phyloP scores from a whole-genome alignment of 2,888 invertebrate species.

The Andrena fulva region DNA sequence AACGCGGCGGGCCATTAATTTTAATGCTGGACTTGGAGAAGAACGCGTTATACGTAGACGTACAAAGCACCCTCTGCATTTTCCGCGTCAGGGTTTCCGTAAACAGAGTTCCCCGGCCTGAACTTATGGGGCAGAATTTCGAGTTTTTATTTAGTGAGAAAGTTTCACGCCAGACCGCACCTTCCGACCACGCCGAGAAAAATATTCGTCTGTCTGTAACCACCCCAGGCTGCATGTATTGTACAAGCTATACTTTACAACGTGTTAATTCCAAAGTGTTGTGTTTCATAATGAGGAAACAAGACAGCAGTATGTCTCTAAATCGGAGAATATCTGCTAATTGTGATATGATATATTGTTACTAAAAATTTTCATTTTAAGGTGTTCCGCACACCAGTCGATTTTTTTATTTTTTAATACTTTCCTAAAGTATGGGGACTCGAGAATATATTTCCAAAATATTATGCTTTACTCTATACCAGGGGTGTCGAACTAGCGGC shows the following conservation, averaged over 20 bases:
- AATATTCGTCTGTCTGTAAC: constrained; percentile 72
- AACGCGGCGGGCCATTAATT: constrained; percentile 75
- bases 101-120: constrained; percentile 73
- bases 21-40: constrained; percentile 73
- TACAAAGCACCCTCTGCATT: constrained; percentile 66
- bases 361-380: no score
- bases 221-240: constrained; percentile 22
- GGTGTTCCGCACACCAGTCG: no score
- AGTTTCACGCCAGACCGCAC: constrained; percentile 75
- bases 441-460: no score
- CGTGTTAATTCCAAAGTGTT: constrained; percentile 47
- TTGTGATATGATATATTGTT: no score
- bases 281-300: constrained; percentile 20
- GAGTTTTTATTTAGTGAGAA: constrained; percentile 82
- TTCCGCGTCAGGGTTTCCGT: constrained; percentile 74
- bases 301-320: background rate
- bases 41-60: constrained; percentile 65
- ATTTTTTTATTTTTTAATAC: no score
- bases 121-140: constrained; percentile 79
- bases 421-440: no score
- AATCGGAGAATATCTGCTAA: background rate
- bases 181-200: constrained; percentile 66
- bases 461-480: no score
- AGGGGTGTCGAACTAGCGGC: no score
- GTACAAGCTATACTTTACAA: constrained; percentile 29